Evolutionary conservation across 1,140 invertebrate species (phyloP), one percentile per base, ranked within the genome.

Genomic region (Adoxophyes honmai): DNA sequence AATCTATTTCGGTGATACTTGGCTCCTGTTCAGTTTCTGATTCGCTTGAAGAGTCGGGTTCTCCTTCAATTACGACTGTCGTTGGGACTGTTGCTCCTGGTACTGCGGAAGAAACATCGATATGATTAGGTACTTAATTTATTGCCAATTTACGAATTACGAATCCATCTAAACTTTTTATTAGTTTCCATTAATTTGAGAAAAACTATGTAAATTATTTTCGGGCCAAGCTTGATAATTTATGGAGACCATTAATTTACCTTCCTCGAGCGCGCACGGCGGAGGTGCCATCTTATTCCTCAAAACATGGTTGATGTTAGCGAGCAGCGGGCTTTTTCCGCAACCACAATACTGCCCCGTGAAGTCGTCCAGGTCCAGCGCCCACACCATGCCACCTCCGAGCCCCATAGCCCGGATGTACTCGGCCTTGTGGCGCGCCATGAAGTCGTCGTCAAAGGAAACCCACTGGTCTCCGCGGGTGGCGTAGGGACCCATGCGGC

Each of bases 311-410:
- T 92, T 93, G 38, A 93, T 86, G 4, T 89, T 96, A 57, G 92
- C 92, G 0, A 97, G 80, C 34, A 98, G 80, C 0, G 96, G 96
- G 80, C 94, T 95, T 4, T 92, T 91, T 68, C 96, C 96, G 75
- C 95, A 96, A 13, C 91, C 92, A 65, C 96, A 97, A 48, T 89
- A 81, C 9, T 80, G 53, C 62, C 95, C 94, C 53, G 92, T 92
- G 63, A 95, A 95, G 81, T 92, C 93, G 74, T 93, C 93, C 52
- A 93, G 70, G 70, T 93, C 96, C 0, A 97, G 81, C 0, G 96
- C 94, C 96, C 96, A 98, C 2, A 96, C 92, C 96, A 97, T 97
- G 11, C 93, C 93, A 28, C 96, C 96, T 4, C 93, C 96, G 3
- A 97, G 84, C 0, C 91, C 92, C 87, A 95, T 92, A 3, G 93